Base-by-base conservation (phyloP, 2,797 vertebrate genomes). In the Tolypeutes matacus region DNA sequence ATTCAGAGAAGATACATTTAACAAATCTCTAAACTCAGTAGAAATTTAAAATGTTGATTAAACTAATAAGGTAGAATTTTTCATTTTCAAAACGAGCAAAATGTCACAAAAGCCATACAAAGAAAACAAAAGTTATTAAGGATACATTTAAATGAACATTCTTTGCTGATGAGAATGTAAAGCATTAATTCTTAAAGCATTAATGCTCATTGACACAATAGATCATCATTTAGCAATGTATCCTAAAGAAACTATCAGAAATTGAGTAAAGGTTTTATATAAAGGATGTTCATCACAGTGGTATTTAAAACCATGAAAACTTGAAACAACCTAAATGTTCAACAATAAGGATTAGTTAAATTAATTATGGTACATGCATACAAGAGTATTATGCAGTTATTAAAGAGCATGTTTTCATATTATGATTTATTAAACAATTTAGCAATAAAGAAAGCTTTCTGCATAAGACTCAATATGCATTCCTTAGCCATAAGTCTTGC, bases 51-150 rank as follows among this genome's bases (percentile, higher is more conserved):
- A 12, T 27, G 13, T 9, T 89, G 53, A 89, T 87, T 69, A 84
- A 93, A 73, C 85, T 72, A 94, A 94, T 92, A 78, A 64, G 92
- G 82, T 62, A 76, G 49, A 83, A 62, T 91, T 46, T 18, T 80
- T 95, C 83, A 77, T 36, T 81, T 83, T 81, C 69, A 27, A 75
- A 82, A 62, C 58, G 31, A 49, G n/a, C 62, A 82, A 84, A 95
- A 88, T 34, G 39, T 36, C 46, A 80, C 12, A 39, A 29, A 78
- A 31, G 8, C 36, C 18, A 77, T 93, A 89, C 82, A 86, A 90
- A 90, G 42, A 58, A 65, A 77, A 36, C 29, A 25, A 84, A 67
- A 84, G 58, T 73, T 23, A 76, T 2, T 67, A 94, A 88, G 81
- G 46, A 25, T 91, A 94, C 17, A 39, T 77, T 81, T 86, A 78